These are phyloP conservation scores for Xylota segnis DNA, from an alignment of 2,888 invertebrate species.

Conservation along the genomic window DNA sequence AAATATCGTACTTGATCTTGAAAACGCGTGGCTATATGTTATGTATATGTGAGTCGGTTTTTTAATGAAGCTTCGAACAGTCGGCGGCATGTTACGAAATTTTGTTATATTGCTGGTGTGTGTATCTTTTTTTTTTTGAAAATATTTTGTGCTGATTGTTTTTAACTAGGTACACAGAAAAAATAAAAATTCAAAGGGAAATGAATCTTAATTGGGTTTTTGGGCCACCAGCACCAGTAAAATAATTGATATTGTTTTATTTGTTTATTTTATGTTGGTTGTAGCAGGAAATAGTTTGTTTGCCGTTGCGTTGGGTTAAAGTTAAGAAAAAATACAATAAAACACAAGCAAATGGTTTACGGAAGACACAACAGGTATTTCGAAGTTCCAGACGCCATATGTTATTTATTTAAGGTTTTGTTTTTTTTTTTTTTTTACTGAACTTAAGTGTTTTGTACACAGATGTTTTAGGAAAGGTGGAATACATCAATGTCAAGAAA, in stretches of 20 bases:
- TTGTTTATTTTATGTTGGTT: conserved; percentile 22
- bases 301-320: background rate
- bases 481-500: conserved; percentile 23
- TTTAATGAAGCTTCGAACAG: conserved; percentile 48
- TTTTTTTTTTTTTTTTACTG: background rate
- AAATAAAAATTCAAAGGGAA: conserved; percentile 67
- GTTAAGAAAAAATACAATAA: background rate
- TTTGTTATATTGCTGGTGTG: conserved; percentile 8
- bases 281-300: conserved; percentile 48
- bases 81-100: conserved; percentile 60
- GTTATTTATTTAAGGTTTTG: conserved; percentile 45
- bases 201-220: conserved; percentile 74
- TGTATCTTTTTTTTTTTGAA: conserved; percentile 35
- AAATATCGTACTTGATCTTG: conserved; percentile 70
- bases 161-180: conserved; percentile 42
- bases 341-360: conserved; percentile 32
- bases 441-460: conserved; percentile 12
- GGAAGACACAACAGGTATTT: conserved; percentile 47
- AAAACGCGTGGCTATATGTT: conserved; percentile 38
- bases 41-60: conserved; percentile 30
- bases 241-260: conserved; percentile 47
- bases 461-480: conserved; percentile 17
- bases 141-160: conserved; percentile 58
- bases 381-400: conserved; percentile 53
- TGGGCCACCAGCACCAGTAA: conserved; percentile 68